Conservation (phyloP, 2,888 invertebrate genomes). For the Embidobia sp. region DNA sequence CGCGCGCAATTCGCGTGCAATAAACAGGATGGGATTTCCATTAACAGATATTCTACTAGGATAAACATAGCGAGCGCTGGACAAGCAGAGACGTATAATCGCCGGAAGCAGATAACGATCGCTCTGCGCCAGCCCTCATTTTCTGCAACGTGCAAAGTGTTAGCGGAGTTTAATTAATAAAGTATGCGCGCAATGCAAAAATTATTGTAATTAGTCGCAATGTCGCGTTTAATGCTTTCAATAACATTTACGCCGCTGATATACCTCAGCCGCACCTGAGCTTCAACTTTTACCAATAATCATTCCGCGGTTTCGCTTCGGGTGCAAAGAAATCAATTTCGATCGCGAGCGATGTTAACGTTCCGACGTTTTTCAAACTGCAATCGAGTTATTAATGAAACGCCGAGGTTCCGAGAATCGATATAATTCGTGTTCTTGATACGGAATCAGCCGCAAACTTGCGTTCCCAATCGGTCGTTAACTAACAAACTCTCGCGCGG, state of each 20-base stretch:
- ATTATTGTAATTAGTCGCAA: conserved; percentile 58
- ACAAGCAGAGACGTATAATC: conserved; percentile 64
- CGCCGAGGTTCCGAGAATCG: conserved; percentile 1
- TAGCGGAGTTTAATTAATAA: conserved; percentile 63
- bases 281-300: conserved; percentile 1
- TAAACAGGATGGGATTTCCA: conserved; percentile 67
- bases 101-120: conserved; percentile 67
- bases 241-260: conserved; percentile 31
- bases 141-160: conserved; percentile 65
- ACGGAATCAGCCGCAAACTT: conserved; percentile 7
- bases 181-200: conserved; percentile 60
- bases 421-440: conserved; percentile 17
- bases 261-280: neutral
- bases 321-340: conserved; percentile 28
- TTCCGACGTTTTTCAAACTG: conserved; percentile 7
- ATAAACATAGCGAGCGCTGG: conserved; percentile 59
- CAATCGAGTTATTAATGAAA: conserved; percentile 2
- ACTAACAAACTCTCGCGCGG: neutral
- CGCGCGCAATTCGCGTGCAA: conserved; percentile 62
- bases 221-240: conserved; percentile 46
- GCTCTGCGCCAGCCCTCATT: conserved; percentile 59
- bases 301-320: neutral
- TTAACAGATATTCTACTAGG: conserved; percentile 64
- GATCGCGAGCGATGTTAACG: neutral
- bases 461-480: conserved; percentile 24